Evolutionary conservation across 2,888 invertebrate genomes (phyloP).

Genomic region (Agrypnus murinus): DNA sequence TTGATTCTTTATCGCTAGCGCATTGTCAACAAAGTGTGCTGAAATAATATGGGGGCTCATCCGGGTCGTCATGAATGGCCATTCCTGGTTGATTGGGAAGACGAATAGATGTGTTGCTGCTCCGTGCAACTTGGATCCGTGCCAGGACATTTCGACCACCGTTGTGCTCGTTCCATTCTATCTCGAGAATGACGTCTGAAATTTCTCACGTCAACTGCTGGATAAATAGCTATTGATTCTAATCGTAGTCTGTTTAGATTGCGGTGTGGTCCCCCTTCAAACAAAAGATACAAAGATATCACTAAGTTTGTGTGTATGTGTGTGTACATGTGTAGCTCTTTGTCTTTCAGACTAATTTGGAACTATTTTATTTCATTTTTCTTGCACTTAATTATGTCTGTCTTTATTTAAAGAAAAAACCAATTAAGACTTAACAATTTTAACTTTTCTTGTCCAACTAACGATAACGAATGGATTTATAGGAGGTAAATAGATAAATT

Average conservation of each 20-base stretch:
- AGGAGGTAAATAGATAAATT: too few relatives aligned
- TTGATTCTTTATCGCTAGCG: slow-evolving; percentile 63
- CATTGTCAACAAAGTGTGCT: slow-evolving; percentile 61
- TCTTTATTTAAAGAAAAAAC: background rate
- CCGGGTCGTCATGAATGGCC: slow-evolving; percentile 57
- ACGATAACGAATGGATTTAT: too few relatives aligned
- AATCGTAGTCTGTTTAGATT: slow-evolving; percentile 30
- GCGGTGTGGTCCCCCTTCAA: slow-evolving; percentile 36
- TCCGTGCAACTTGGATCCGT: slow-evolving; percentile 47
- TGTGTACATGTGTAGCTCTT: background rate
- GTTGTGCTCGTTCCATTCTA: slow-evolving; percentile 49
- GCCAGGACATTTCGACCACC: slow-evolving; percentile 53
- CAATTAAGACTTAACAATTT: background rate
- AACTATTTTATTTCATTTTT: background rate
- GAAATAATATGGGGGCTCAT: slow-evolving; percentile 54
- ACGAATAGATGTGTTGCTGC: slow-evolving; percentile 49
- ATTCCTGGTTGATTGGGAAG: slow-evolving; percentile 55
- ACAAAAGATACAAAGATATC: slow-evolving; percentile 31
- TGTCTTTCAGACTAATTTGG: slow-evolving; percentile 4
- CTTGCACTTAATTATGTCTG: slow-evolving; percentile 5
- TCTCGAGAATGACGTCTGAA: slow-evolving; percentile 46
- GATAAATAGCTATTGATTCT: slow-evolving; percentile 41
- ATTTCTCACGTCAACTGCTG: slow-evolving; percentile 45
- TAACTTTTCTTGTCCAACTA: too few relatives aligned
- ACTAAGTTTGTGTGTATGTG: slow-evolving; percentile 2